A percentile compares a stretch with the other conserved stretches of the same genome.
Conservation (phyloP, 1,140 invertebrate species). For the Zaprionus inermis region DNA sequence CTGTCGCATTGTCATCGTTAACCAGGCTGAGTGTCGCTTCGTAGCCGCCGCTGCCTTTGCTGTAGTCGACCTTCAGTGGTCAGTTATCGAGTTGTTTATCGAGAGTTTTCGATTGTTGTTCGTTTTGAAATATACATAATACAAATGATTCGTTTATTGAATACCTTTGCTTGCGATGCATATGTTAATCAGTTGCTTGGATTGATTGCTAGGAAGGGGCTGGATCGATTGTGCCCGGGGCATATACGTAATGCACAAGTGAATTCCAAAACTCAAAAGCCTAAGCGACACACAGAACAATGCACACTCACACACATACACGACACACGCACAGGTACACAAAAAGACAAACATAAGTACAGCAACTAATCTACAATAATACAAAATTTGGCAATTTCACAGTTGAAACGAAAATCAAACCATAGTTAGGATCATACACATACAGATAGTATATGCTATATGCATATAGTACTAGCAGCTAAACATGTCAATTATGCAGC, state of each 20-base stretch:
- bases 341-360: conserved; percentile 37
- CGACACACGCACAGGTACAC: conserved; percentile 3
- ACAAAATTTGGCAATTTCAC: conserved; percentile 39
- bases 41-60: conserved; percentile 40
- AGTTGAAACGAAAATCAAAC: conserved; percentile 12
- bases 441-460: conserved; percentile 1
- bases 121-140: conserved; percentile 33
- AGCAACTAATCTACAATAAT: conserved; percentile 37
- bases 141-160: conserved; percentile 24
- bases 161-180: conserved; percentile 12
- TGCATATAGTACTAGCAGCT: conserved; percentile 24
- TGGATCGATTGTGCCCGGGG: background rate
- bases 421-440: conserved; percentile 18
- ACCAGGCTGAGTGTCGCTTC: conserved; percentile 40
- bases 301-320: conserved; percentile 11
- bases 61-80: conserved; percentile 72
- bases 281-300: conserved; percentile 2
- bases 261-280: conserved; percentile 26
- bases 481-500: conserved; percentile 56
- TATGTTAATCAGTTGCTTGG: background rate
- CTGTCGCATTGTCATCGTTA: conserved; percentile 31
- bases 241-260: conserved; percentile 34
- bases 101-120: conserved; percentile 1
- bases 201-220: conserved; percentile 12
- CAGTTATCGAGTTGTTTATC: conserved; percentile 5